These are phyloP conservation scores for Bubo blakistoni DNA, from an alignment of 2,113 vertebrate genomes.

Conservation along the genomic window DNA sequence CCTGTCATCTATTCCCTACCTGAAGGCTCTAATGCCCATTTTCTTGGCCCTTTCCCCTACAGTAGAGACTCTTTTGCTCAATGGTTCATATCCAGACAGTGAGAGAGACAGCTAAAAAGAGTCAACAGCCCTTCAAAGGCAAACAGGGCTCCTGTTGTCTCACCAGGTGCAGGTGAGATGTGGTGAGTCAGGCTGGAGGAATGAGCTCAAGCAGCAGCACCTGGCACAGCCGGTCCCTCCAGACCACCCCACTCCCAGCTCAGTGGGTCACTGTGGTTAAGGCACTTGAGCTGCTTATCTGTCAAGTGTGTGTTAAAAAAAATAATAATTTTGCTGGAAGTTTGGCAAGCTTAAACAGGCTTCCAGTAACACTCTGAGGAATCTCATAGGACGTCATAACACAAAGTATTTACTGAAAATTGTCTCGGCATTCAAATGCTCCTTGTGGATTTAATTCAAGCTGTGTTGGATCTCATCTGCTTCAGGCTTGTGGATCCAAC, in stretches of 20 bases:
- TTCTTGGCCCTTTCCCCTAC: background rate
- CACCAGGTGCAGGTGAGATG: background rate
- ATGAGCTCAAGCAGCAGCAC: background rate
- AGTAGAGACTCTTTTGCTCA: background rate
- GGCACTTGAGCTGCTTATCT: background rate
- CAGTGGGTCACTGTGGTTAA: background rate
- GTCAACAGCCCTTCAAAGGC: background rate
- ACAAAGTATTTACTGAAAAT: conserved; percentile 43
- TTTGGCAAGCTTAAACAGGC: conserved; percentile 3
- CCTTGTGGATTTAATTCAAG: background rate
- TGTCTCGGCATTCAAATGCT: background rate
- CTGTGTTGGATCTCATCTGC: background rate
- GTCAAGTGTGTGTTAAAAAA: background rate
- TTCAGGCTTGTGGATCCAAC: background rate
- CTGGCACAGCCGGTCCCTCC: background rate
- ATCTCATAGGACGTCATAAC: conserved; percentile 40
- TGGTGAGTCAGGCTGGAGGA: conserved; percentile 6
- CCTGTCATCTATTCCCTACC: background rate
- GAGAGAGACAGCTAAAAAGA: background rate
- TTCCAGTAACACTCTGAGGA: conserved; percentile 53
- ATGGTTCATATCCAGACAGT: background rate
- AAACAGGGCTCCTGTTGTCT: background rate
- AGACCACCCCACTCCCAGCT: background rate
- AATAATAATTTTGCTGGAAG: background rate
- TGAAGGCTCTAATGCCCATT: background rate